These are phyloP conservation scores for Drosophila ogumai DNA, from an alignment of 1,140 invertebrate species.

Conservation along the genomic window DNA sequence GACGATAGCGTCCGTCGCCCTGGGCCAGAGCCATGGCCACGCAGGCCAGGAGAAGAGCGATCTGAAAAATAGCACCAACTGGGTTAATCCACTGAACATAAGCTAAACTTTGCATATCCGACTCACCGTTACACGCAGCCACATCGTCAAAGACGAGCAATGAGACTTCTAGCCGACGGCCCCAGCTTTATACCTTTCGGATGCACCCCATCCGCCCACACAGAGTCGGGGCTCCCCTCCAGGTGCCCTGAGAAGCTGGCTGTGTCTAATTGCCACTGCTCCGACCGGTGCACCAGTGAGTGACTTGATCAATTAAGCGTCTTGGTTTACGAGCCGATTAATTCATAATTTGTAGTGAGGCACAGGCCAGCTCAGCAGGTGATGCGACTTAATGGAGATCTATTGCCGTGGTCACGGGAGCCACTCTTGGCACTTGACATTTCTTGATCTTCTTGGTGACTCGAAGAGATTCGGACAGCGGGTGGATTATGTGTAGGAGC, in stretches of 20 bases:
- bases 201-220: constrained; percentile 53
- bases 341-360: constrained; percentile 65
- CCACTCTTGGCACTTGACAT: constrained; percentile 14
- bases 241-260: constrained; percentile 3
- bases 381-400: constrained; percentile 41
- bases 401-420: constrained; percentile 42
- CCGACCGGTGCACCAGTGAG: constrained; percentile 55
- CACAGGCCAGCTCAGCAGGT: constrained; percentile 21
- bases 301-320: constrained; percentile 72
- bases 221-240: background rate
- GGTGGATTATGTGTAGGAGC: background rate
- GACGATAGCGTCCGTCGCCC: constrained; percentile 79
- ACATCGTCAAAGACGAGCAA: constrained; percentile 64
- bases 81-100: background rate
- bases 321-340: constrained; percentile 66
- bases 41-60: constrained; percentile 49
- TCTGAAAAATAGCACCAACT: constrained; percentile 23
- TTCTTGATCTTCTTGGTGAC: constrained; percentile 21
- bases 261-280: constrained; percentile 46
- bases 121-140: constrained; percentile 73
- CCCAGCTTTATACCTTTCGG: constrained; percentile 67
- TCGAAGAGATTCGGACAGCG: constrained; percentile 19
- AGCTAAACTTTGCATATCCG: background rate
- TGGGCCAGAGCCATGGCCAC: constrained; percentile 59
- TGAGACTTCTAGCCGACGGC: constrained; percentile 34